Conservation (phyloP, 2,888 invertebrate genomes). For the Crepidodera aurea region DNA sequence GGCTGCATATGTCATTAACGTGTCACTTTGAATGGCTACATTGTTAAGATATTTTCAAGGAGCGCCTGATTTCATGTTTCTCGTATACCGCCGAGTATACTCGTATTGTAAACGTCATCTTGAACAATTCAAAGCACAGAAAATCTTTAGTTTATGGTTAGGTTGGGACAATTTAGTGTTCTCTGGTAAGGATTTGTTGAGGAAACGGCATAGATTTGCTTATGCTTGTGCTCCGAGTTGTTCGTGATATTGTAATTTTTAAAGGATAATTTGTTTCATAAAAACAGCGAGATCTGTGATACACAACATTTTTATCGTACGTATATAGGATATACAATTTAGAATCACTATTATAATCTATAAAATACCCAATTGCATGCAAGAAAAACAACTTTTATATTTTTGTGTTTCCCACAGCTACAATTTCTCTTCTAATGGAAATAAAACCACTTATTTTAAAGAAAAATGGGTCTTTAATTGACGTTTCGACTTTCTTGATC, state of each 20-base stretch:
- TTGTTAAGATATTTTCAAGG: slow-evolving; percentile 28
- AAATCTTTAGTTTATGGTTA: slow-evolving; percentile 25
- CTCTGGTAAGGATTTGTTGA: slow-evolving; percentile 25
- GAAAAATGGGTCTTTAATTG: no score
- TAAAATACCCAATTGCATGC: no score
- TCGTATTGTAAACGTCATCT: slow-evolving; percentile 37
- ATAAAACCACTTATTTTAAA: no score
- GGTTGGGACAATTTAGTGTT: slow-evolving; percentile 21
- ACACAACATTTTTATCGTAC: no score
- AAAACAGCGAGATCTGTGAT: background rate
- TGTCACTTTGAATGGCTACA: slow-evolving; percentile 3
- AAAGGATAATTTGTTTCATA: background rate
- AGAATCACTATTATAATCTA: no score
- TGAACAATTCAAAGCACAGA: slow-evolving; percentile 21
- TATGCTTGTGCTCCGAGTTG: background rate
- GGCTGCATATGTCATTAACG: background rate
- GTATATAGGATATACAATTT: no score
- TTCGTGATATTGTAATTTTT: slow-evolving; percentile 7
- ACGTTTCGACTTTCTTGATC: no score
- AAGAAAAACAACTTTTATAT: no score
- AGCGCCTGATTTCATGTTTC: slow-evolving; percentile 37
- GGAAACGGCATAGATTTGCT: slow-evolving; percentile 24
- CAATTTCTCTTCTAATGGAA: no score
- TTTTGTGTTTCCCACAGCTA: no score
- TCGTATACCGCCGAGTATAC: slow-evolving; percentile 32